phyloP scores from a whole-genome alignment of 2,888 invertebrate species.

The Sphaerophoria rueppellii region DNA sequence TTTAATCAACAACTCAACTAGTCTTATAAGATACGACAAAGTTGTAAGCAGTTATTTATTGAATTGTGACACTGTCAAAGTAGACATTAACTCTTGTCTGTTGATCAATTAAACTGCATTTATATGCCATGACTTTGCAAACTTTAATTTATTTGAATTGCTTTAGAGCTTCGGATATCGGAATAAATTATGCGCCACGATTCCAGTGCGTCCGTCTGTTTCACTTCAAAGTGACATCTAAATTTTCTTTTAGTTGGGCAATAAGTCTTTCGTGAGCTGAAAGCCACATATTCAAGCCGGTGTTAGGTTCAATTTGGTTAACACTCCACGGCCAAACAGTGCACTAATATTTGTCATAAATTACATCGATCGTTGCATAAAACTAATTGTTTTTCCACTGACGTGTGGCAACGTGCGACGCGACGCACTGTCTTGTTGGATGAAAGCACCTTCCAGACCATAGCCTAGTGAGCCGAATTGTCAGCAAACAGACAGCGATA shows the following conservation, averaged over 20 bases:
- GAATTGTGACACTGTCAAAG: constrained; percentile 20
- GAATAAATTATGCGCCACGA: constrained; percentile 46
- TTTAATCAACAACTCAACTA: constrained; percentile 7
- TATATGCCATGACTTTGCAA: constrained; percentile 17
- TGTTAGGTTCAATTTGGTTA: constrained; percentile 43
- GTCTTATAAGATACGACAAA: neutral
- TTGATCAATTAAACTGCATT: constrained; percentile 11
- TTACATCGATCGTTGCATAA: constrained; percentile 60
- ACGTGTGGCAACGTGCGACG: constrained; percentile 25
- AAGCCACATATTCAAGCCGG: neutral
- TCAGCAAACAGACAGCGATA: constrained; percentile 31
- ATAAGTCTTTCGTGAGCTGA: constrained; percentile 15
- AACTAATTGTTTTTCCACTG: constrained; percentile 7
- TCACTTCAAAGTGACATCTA: constrained; percentile 15
- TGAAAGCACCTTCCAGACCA: constrained; percentile 18
- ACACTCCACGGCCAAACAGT: constrained; percentile 19
- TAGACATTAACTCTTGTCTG: neutral
- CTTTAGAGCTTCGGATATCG: neutral
- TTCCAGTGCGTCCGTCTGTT: neutral
- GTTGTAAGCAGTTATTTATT: constrained; percentile 7
- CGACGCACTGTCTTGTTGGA: neutral
- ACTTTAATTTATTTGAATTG: neutral
- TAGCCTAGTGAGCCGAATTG: constrained; percentile 12
- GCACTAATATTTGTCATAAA: constrained; percentile 62
- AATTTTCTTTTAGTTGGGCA: constrained; percentile 14